These are phyloP conservation scores for Psophia crepitans DNA, from an alignment of 2,113 vertebrate genomes.

Conservation along the genomic window DNA sequence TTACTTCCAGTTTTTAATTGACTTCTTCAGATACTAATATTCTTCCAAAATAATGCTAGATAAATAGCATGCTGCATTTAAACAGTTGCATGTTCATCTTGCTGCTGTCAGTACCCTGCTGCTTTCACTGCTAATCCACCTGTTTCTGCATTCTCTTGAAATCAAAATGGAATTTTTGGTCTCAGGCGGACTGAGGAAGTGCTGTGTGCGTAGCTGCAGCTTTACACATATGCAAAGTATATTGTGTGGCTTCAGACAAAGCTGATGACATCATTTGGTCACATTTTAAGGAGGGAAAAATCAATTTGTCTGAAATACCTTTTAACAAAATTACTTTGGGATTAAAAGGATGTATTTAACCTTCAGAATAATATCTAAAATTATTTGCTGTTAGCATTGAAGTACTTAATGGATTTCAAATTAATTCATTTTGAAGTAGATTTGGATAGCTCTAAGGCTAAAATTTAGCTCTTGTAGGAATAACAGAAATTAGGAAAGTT, in stretches of 20 bases:
- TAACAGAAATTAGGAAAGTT: background rate
- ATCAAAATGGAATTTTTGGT: background rate
- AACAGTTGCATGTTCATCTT: background rate
- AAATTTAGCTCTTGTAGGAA: background rate
- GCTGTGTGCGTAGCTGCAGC: background rate
- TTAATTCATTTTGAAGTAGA: constrained; percentile 1
- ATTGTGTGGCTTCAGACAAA: background rate
- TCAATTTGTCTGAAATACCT: background rate
- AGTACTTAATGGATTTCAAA: background rate
- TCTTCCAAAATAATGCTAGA: background rate
- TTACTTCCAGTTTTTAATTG: background rate
- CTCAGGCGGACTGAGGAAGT: background rate
- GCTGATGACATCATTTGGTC: background rate
- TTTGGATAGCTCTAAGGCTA: background rate
- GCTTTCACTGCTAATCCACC: background rate
- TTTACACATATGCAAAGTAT: background rate
- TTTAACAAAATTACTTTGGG: background rate
- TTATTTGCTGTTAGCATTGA: background rate
- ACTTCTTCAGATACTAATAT: background rate
- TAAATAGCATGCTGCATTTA: background rate
- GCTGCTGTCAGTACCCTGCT: background rate
- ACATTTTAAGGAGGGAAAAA: background rate
- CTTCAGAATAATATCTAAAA: background rate
- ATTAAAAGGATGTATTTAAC: background rate
- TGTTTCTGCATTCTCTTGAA: background rate